A percentile compares a stretch with the other conserved stretches of the same genome.
Evolutionary conservation across 2,113 vertebrate genomes (phyloP).

Genomic region (Empidonax alnorum): DNA sequence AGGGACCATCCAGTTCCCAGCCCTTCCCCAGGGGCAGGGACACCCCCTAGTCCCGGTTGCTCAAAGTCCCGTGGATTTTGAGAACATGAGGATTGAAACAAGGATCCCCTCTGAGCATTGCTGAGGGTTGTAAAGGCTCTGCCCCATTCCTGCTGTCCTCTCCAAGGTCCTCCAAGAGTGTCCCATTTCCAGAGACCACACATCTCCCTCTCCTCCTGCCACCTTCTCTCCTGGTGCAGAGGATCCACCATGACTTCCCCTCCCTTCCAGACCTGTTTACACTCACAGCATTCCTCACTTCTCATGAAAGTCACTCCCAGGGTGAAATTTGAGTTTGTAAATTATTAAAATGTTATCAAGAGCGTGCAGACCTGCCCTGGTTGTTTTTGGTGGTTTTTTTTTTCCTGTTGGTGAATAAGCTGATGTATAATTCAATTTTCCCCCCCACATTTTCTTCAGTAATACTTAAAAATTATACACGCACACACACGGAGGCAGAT

Average conservation of each 20-base stretch:
- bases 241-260: not conserved
- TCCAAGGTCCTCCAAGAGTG: not conserved
- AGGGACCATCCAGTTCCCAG: not conserved
- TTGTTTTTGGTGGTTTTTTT: not conserved
- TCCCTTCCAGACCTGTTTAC: slow-evolving; percentile 52
- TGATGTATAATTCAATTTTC: slow-evolving; percentile 66
- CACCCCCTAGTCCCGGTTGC: not conserved
- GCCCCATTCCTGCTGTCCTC: not conserved
- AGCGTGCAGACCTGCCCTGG: slow-evolving; percentile 25
- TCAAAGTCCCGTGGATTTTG: not conserved
- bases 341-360: slow-evolving; percentile 77
- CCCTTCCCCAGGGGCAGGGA: not conserved
- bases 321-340: slow-evolving; percentile 67
- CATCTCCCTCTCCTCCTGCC: not conserved
- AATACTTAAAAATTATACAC: slow-evolving; percentile 41
- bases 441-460: slow-evolving; percentile 44
- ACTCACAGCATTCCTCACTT: slow-evolving; percentile 31
- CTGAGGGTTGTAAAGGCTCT: not conserved
- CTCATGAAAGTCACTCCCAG: slow-evolving; percentile 61
- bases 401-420: slow-evolving; percentile 42
- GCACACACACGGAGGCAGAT: not conserved
- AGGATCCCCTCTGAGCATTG: not conserved
- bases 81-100: not conserved
- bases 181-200: not conserved
- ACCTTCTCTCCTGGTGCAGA: not conserved